Evolutionary conservation across 2,113 vertebrate species (phyloP), one percentile per base, ranked within the genome.

Genomic region (Tragelaphus imberbis): DNA sequence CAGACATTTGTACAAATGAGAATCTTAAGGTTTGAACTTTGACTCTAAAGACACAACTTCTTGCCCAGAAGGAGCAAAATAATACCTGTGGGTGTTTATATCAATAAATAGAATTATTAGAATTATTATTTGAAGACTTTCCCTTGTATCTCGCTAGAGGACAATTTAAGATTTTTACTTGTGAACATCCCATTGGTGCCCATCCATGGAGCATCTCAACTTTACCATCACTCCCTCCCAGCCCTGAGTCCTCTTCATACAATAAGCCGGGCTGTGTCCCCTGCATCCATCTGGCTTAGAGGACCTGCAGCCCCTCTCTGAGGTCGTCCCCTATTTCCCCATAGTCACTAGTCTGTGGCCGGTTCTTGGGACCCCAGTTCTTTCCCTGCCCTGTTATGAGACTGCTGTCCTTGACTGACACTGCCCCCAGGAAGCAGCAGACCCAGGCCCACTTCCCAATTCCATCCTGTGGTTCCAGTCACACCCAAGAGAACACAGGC

Each of bases 11-110:
- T 40, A 56, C 25, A 63, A 28, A 75, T 21, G 89, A 87, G 53
- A 84, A 23, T 92, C 44, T 84, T 6, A 23, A 71, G 81, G 47
- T 59, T 85, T 92, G 75, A 90, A 59, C 23, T 84, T 94, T 96
- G 65, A 84, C 95, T 87, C 71, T 94, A 56, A 95, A 95, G 80
- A 84, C 7, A 23, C 30, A 71, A 75, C 80, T 87, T 82, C 80
- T 89, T 94, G 27, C 30, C 58, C 58, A 81, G 65, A 68, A 94
- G 88, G 36, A 63, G 59, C 90, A 47, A 77, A 92, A 84, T n/a
- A 79, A 84, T 40, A 87, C 33, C 51, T 15, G 28, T 86, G 58
- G 8, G 3, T 47, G 2, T 88, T 92, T 92, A 56, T 86, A 81
- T 47, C 40, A 79, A 79, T 47, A 63, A 93, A 53, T 27, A 40